These are phyloP conservation scores for Paracyclopina nana DNA, from an alignment of 1,140 invertebrate species.

Conservation along the genomic window DNA sequence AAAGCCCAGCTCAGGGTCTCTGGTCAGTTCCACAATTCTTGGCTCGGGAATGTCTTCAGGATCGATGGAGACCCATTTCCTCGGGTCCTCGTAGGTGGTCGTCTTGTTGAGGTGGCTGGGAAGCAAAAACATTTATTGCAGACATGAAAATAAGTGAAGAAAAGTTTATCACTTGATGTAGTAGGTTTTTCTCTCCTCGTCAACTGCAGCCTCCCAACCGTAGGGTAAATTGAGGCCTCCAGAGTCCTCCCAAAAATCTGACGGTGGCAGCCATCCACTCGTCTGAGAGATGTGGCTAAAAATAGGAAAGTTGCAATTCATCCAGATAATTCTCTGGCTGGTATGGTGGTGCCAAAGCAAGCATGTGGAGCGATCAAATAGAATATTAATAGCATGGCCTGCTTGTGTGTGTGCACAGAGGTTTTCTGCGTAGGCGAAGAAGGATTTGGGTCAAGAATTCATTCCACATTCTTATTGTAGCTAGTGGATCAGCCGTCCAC, in stretches of 20 bases:
- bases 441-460: no score
- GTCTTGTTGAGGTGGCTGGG: constrained; percentile 68
- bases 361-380: no score
- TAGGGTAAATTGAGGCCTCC: constrained; percentile 43
- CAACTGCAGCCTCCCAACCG: constrained; percentile 66
- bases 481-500: no score
- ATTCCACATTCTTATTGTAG: no score
- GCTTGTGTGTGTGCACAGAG: no score
- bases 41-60: constrained; percentile 48
- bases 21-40: constrained; percentile 34
- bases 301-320: constrained; percentile 21
- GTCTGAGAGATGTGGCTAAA: constrained; percentile 51
- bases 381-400: no score
- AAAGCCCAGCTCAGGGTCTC: constrained; percentile 57
- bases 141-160: constrained; percentile 3
- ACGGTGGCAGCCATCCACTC: constrained; percentile 61
- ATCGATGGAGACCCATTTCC: constrained; percentile 34
- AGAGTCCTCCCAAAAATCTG: constrained; percentile 34
- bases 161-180: constrained; percentile 61
- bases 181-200: constrained; percentile 53
- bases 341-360: no score
- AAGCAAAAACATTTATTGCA: constrained; percentile 6
- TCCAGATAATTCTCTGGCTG: no score
- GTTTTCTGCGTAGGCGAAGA: no score
- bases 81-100: constrained; percentile 61